Conservation (phyloP, 2,797 vertebrate species). For the Phrynocephalus vlangalii region DNA sequence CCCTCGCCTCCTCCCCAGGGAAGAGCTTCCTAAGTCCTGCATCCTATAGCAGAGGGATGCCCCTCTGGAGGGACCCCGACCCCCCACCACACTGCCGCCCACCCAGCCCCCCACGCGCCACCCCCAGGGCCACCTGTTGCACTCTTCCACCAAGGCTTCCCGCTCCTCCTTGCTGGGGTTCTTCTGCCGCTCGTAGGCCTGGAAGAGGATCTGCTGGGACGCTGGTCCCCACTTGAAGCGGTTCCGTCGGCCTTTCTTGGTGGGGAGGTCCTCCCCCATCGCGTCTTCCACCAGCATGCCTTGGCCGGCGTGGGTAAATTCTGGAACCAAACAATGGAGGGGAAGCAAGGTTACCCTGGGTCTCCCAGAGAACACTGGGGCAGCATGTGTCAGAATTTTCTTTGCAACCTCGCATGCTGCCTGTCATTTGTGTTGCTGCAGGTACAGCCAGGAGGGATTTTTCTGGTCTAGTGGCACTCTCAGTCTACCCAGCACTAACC, state of each 20-base stretch:
- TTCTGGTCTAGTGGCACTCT: too few relatives aligned
- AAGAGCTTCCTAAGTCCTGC: not conserved
- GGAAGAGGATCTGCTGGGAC: conserved; percentile 97
- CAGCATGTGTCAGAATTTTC: too few relatives aligned
- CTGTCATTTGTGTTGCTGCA: too few relatives aligned
- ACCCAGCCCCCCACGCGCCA: not conserved
- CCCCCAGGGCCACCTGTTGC: conserved; percentile 86
- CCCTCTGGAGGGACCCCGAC: not conserved
- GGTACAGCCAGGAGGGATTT: too few relatives aligned
- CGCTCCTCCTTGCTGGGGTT: conserved; percentile 99
- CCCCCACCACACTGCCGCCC: not conserved
- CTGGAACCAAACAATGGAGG: conserved; percentile 74
- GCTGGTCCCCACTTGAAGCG: conserved; percentile 99
- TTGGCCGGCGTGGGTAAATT: conserved; percentile 95
- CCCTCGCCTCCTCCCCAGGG: not conserved
- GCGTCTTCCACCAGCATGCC: conserved; percentile 86
- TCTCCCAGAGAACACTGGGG: not conserved
- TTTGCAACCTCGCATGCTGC: too few relatives aligned
- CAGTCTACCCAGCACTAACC: too few relatives aligned
- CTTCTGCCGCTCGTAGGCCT: conserved; percentile 96
- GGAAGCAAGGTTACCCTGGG: not conserved
- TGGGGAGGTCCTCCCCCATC: conserved; percentile 87
- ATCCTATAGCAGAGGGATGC: not conserved
- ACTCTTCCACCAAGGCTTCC: conserved; percentile 95
- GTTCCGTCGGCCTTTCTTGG: conserved; percentile 92